Conservation (phyloP, 2,113 vertebrate genomes). For the Aegithalos caudatus region DNA sequence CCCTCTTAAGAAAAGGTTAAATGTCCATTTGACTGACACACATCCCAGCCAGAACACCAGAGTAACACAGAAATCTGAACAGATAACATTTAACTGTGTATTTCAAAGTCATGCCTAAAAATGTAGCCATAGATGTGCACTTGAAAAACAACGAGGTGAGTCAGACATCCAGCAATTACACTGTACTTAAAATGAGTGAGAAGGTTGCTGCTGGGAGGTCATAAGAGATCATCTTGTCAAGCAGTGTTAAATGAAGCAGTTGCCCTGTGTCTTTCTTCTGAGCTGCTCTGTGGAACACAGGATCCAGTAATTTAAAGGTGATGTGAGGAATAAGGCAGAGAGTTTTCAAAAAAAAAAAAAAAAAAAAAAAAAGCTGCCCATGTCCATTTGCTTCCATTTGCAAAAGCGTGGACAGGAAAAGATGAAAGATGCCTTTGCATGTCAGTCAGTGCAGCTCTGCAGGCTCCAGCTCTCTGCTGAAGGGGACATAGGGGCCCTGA, state of each 20-base stretch:
- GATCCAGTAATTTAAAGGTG: conserved; percentile 16
- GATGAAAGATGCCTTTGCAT: not conserved
- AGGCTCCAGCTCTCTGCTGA: not conserved
- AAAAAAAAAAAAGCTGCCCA: not conserved
- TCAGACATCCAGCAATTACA: conserved; percentile 38
- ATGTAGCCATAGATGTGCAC: not conserved
- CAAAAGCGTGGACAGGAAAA: not conserved
- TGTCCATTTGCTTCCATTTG: not conserved
- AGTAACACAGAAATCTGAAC: not conserved
- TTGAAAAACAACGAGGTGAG: conserved; percentile 3
- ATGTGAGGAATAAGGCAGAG: not conserved
- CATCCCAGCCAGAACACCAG: not conserved
- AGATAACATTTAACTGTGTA: not conserved
- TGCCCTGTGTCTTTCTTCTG: not conserved
- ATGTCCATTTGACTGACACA: not conserved
- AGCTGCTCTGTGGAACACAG: not conserved
- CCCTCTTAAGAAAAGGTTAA: conserved; percentile 5
- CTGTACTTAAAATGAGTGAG: conserved; percentile 28
- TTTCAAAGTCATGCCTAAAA: conserved; percentile 39
- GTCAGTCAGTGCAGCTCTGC: not conserved
- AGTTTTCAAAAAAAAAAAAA: not conserved
- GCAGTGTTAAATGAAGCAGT: conserved; percentile 36
- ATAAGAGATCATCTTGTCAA: conserved; percentile 23
- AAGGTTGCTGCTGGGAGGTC: conserved; percentile 28
- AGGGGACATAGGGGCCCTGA: not conserved